Percentiles rank a stretch among this genome's conserved stretches.
Conservation (phyloP, 2,888 invertebrate species). For the Bombylius major region DNA sequence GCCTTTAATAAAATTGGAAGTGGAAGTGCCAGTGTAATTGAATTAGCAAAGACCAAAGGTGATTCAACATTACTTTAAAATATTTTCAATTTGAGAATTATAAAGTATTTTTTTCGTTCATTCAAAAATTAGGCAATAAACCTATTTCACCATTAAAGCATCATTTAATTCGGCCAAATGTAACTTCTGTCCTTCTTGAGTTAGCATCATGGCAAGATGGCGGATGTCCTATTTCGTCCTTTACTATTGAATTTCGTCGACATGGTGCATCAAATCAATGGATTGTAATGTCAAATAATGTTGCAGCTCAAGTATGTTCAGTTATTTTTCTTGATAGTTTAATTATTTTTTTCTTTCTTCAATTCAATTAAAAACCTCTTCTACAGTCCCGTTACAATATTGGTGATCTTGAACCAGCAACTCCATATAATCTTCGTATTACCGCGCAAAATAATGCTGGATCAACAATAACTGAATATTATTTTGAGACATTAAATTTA, state of each 20-base stretch:
- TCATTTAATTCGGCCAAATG: conserved; percentile 59
- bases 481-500: conserved; percentile 44
- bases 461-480: conserved; percentile 44
- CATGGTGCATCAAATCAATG: conserved; percentile 28
- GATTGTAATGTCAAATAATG: conserved; percentile 40
- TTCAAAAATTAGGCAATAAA: conserved; percentile 24
- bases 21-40: conserved; percentile 53
- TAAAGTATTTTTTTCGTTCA: not conserved
- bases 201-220: conserved; percentile 69
- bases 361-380: too few species aligned
- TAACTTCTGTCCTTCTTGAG: conserved; percentile 62
- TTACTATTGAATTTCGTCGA: conserved; percentile 37
- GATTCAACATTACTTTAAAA: conserved; percentile 22
- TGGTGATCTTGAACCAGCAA: conserved; percentile 40
- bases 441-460: conserved; percentile 53
- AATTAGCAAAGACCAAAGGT: conserved; percentile 62
- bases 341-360: too few species aligned
- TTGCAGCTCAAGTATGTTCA: conserved; percentile 34
- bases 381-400: conserved; percentile 36
- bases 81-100: too few species aligned
- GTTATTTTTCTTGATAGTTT: too few species aligned
- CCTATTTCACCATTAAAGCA: conserved; percentile 59
- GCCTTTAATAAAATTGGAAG: conserved; percentile 65
- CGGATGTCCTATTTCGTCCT: conserved; percentile 66
- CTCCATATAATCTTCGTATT: conserved; percentile 41